phyloP scores from a whole-genome alignment of 1,140 invertebrate genomes.

The Aphelinus atriplicis region DNA sequence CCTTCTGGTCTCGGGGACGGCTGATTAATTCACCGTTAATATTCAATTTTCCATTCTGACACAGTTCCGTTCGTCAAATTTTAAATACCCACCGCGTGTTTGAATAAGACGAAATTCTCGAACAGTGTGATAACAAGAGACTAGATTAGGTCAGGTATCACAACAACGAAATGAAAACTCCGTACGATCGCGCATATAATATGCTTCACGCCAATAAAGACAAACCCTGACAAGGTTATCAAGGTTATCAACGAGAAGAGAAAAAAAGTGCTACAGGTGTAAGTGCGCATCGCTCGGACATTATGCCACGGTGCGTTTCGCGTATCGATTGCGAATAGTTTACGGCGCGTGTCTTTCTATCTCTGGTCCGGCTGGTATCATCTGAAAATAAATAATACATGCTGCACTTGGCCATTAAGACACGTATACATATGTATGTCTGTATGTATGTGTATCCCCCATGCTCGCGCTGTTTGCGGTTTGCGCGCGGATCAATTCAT shows the following conservation, averaged over 20 bases:
- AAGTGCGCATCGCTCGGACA: conserved; percentile 20
- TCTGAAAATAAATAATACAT: conserved; percentile 34
- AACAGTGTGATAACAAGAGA: too few relatives aligned
- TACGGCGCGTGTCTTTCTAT: neutral
- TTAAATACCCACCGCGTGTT: too few relatives aligned
- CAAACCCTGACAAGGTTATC: neutral
- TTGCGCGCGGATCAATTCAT: neutral
- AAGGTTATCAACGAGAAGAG: neutral
- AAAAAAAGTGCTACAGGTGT: conserved; percentile 3
- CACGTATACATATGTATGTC: neutral
- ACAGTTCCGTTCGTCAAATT: too few relatives aligned
- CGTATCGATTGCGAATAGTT: conserved; percentile 24
- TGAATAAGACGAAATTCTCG: too few relatives aligned
- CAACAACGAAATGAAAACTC: too few relatives aligned
- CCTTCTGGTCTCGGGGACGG: too few relatives aligned
- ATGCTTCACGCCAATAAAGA: neutral
- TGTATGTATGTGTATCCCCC: too few relatives aligned
- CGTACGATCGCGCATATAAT: too few relatives aligned
- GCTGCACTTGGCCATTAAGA: conserved; percentile 24
- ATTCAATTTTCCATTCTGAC: too few relatives aligned
- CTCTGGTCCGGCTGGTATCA: neutral
- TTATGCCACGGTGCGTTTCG: conserved; percentile 9
- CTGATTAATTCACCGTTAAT: too few relatives aligned
- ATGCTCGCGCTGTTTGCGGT: neutral
- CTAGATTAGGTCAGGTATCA: too few relatives aligned